Base-by-base conservation (phyloP, 2,888 invertebrate genomes). In the Pristionchus mayeri region DNA sequence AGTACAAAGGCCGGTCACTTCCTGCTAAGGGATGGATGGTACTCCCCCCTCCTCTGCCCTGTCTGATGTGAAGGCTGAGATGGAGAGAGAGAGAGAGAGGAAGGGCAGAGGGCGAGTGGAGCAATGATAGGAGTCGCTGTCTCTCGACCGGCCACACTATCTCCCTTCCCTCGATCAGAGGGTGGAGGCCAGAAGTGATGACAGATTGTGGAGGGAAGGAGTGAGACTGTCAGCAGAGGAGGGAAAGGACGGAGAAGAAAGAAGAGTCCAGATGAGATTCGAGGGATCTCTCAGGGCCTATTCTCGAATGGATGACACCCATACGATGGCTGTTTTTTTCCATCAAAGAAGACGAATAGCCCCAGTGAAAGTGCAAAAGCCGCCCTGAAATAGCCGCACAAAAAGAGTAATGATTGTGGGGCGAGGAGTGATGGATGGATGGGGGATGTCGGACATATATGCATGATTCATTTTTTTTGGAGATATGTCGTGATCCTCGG, bases 111-210 rank as follows among this genome's bases (percentile, higher is more conserved):
- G 18, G n/a, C n/a, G n/a, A n/a, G 21, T 21, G 21, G 21, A 54
- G 54, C 54, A 13, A 34, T 37, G 27, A 67, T 67, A 67, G 67
- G 67, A 67, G 37, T 3, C 11, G 37, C 34, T 27, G 16, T 57
- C 37, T 21, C 60, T 81, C 9, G 1, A 27, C 60, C n/a, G 40
- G 0, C 24, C 3, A 3, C 30, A 0, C 48, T 63, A 44, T 54
- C 60, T 81, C 79, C 48, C 78, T 44, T 24, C n/a, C 37, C 50
- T 54, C 52, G 50, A 18, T 34, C 34, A 37, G 27, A 52, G 79
- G 21, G 57, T 13, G 24, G 80, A 80, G 57, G 24, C 37, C 52
- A 80, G 80, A 80, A 37, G 40, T 57, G 80, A 21, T 80, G 80
- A 80, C 54, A 80, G 80, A 80, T 54, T 40, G 80, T 16, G 27